Conservation (phyloP, 2,797 vertebrate genomes). For the Lepus townsendii region DNA sequence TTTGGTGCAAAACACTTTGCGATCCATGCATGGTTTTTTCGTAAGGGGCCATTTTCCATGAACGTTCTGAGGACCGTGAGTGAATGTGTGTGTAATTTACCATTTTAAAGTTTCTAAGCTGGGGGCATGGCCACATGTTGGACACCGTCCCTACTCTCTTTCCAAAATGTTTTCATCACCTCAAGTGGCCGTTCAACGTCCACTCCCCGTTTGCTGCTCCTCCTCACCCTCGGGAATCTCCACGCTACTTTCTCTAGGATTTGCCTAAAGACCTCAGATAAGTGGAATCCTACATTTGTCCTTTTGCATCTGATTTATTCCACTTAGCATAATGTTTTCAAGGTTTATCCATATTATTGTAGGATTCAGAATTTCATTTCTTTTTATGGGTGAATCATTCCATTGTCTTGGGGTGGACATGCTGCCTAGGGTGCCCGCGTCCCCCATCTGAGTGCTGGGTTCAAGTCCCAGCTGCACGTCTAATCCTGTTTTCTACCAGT, state of each 20-base stretch:
- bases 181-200: background rate
- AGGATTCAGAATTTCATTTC: background rate
- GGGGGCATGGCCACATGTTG: background rate
- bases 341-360: background rate
- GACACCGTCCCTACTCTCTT: background rate
- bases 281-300: background rate
- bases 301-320: slow-evolving; percentile 2
- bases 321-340: background rate
- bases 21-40: no score
- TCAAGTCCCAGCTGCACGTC: no score
- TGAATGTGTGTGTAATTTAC: no score
- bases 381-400: background rate
- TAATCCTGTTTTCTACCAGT: no score
- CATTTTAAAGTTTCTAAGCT: background rate
- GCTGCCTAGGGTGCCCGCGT: no score
- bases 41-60: no score
- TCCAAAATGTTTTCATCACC: background rate
- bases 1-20: no score
- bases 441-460: no score
- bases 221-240: background rate
- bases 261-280: background rate
- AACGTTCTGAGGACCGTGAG: no score
- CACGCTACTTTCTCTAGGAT: background rate
- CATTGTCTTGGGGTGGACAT: no score
- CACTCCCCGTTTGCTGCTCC: background rate